Evolutionary conservation across 2,113 vertebrate species (phyloP).

Genomic region (Vulpes ferrilata): DNA sequence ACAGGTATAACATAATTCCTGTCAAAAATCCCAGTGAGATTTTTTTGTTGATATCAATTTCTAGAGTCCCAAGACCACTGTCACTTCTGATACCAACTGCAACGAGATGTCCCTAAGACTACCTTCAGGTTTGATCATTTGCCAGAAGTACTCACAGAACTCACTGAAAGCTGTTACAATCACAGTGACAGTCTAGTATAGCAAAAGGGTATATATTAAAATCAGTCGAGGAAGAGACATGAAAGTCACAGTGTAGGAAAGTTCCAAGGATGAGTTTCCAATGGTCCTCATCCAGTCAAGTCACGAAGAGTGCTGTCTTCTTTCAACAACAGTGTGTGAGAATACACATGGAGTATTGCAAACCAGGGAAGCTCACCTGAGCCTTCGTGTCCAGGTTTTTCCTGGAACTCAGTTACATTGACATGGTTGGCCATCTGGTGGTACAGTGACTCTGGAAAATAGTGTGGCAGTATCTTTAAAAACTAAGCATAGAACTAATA

Average conservation of each 20-base stretch:
- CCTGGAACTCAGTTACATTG: not conserved
- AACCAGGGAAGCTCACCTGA: not conserved
- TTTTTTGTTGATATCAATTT: not conserved
- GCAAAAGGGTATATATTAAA: not conserved
- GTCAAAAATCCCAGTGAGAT: not conserved
- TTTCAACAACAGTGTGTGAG: not conserved
- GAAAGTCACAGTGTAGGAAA: not conserved
- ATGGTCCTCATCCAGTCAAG: not conserved
- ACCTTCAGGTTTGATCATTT: not conserved
- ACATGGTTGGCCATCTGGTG: not conserved
- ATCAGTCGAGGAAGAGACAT: not conserved
- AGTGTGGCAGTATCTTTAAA: constrained; percentile 18
- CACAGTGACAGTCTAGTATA: not conserved
- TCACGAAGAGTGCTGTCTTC: not conserved
- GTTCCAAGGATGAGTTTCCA: not conserved
- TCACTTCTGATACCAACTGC: not conserved
- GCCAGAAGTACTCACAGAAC: not conserved
- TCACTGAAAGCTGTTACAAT: not conserved
- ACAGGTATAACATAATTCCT: constrained; percentile 22
- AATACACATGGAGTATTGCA: not conserved
- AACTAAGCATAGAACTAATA: constrained; percentile 13
- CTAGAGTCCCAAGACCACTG: not conserved
- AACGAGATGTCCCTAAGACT: not conserved
- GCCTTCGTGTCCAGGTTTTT: not conserved
- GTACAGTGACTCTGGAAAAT: not conserved